A percentile compares a stretch with the other conserved stretches of the same genome.
Evolutionary conservation across 2,113 vertebrate genomes (phyloP).

Genomic region (Vulpes lagopus): DNA sequence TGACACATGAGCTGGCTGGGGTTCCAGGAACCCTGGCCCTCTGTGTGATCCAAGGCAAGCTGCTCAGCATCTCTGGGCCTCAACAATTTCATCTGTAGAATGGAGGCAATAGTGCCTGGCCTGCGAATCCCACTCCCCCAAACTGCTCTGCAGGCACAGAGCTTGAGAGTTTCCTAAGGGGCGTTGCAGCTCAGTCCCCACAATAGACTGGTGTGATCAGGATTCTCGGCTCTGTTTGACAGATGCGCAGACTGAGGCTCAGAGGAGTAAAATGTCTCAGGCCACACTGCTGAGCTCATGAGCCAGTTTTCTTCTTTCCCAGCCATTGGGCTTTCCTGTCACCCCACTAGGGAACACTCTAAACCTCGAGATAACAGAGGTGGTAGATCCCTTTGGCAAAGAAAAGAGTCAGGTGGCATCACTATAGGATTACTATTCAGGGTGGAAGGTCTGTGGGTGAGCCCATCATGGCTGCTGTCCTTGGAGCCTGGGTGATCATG

Average conservation of each 20-base stretch:
- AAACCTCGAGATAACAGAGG: background rate
- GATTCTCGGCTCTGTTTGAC: background rate
- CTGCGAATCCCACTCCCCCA: background rate
- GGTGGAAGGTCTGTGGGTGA: background rate
- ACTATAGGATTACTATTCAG: fast-evolving
- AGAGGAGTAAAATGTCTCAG: background rate
- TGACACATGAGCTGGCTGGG: background rate
- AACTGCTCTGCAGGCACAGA: background rate
- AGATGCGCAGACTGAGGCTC: background rate
- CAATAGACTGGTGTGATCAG: fast-evolving
- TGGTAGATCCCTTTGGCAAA: background rate
- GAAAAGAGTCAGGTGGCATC: background rate
- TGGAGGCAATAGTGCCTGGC: background rate
- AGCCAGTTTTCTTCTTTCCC: background rate
- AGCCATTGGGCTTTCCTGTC: background rate
- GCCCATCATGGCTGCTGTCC: background rate
- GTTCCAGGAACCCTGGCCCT: background rate
- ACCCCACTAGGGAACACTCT: background rate
- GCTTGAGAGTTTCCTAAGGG: background rate
- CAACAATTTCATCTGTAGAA: background rate
- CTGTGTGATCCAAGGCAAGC: background rate
- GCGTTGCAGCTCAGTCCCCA: background rate
- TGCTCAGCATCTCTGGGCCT: background rate
- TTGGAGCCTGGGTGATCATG: background rate
- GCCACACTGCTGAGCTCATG: background rate